Base-by-base conservation (phyloP, 2,888 invertebrate genomes). In the Pristionchus exspectatus region DNA sequence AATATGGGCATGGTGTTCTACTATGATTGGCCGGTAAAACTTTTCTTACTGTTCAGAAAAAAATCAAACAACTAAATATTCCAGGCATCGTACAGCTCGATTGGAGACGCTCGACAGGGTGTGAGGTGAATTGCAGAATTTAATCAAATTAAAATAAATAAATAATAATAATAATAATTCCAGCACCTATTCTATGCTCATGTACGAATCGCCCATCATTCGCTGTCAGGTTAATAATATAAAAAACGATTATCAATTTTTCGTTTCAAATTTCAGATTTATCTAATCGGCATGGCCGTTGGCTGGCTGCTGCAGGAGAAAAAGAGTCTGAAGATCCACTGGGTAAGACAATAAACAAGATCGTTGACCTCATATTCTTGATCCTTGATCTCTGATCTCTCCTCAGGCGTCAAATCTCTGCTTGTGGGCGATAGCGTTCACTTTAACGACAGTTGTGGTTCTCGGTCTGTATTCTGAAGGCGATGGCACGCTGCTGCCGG, bases 241-340 rank as follows among this genome's bases (percentile, higher is more conserved):
- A 24, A 10, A 44, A 9, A 21, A 21, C 4, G 24, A 2, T 24
- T 77, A 44, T 5, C 0, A 2, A 30, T 16, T 69, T 24, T 18
- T 59, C 9, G 59, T 59, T 21, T 24, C 21, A 59, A 21, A 18
- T 63, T 44, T 83, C 30, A 88, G 89, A 33, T 50, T 2, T 90
- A 89, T 87, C 74, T 90, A 0, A 90, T 90, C 59, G 90, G 90
- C 27, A 89, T 90, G 87, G n/a, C 86, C n/a, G 87, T 89, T 21
- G 90, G 90, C 18, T 90, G 88, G 63, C 56, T 90, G 30, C 87
- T 90, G 69, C 89, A 89, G 33, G 50, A 0, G 38, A 89, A 44
- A 54, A 74, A 44, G n/a, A 27, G 44, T 21, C 33, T 90, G 84
- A 74, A 59, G 27, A 89, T 90, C 54, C 84, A 89, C 56, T 27